phyloP scores from a whole-genome alignment of 2,888 invertebrate species.

The Phorcus lineatus region DNA sequence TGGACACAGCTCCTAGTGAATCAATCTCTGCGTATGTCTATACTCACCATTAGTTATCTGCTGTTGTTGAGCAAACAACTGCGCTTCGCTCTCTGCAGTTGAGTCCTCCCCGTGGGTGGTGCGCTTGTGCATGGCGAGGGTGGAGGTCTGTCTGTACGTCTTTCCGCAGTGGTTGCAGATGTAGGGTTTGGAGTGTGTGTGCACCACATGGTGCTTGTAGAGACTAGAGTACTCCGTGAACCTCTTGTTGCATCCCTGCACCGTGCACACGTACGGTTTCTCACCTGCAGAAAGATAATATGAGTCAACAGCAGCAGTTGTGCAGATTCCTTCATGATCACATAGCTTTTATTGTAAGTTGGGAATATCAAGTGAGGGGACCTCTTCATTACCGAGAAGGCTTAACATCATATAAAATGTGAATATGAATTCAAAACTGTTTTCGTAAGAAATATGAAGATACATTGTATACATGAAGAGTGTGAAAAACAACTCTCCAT shows the following conservation, averaged over 20 bases:
- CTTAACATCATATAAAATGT: too few relatives aligned
- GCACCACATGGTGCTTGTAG: slow-evolving; percentile 82
- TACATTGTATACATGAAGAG: too few relatives aligned
- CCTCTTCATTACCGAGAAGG: too few relatives aligned
- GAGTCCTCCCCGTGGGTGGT: slow-evolving; percentile 78
- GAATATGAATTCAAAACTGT: too few relatives aligned
- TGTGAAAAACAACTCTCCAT: too few relatives aligned
- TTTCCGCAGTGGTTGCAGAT: slow-evolving; percentile 80
- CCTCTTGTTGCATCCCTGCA: slow-evolving; percentile 80
- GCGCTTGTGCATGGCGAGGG: slow-evolving; percentile 81
- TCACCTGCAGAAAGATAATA: slow-evolving; percentile 75
- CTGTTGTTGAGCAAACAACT: slow-evolving; percentile 44
- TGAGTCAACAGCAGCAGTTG: too few relatives aligned
- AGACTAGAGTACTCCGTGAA: slow-evolving; percentile 84
- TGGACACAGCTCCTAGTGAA: too few relatives aligned
- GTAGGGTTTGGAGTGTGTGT: slow-evolving; percentile 80
- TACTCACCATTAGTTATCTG: not conserved
- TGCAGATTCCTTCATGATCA: too few relatives aligned
- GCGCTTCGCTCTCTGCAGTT: slow-evolving; percentile 56
- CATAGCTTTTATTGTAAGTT: too few relatives aligned
- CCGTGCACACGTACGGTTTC: slow-evolving; percentile 82
- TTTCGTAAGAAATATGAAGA: too few relatives aligned
- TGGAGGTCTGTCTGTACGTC: slow-evolving; percentile 80
- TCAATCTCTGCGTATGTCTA: too few relatives aligned
- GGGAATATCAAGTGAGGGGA: too few relatives aligned